Evolutionary conservation across 1,140 invertebrate genomes (phyloP).

Genomic region (Babylonia areolata): DNA sequence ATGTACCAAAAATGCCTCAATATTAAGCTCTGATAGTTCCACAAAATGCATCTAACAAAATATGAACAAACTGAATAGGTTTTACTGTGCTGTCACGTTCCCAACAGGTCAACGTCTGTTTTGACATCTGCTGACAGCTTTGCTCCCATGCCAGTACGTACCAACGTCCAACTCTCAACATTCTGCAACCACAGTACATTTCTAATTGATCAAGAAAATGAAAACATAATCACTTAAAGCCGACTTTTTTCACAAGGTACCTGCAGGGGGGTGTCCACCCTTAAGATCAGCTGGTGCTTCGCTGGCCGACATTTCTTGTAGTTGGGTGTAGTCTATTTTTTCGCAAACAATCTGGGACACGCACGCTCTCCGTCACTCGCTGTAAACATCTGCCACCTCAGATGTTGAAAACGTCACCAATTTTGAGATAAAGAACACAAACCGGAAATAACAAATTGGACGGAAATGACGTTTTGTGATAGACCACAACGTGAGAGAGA

Average conservation of each 20-base stretch:
- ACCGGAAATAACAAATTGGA: background rate
- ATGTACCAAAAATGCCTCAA: no score
- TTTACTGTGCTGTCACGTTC: background rate
- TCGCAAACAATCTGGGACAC: background rate
- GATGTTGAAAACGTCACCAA: slow-evolving; percentile 28
- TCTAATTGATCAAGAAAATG: no score
- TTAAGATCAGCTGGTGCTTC: slow-evolving; percentile 40
- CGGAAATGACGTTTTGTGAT: slow-evolving; percentile 13
- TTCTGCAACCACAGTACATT: no score
- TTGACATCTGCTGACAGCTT: background rate
- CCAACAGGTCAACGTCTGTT: background rate
- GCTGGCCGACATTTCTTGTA: slow-evolving; percentile 22
- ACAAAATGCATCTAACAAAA: no score
- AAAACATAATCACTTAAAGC: no score
- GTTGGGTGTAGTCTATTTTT: background rate
- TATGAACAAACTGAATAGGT: no score
- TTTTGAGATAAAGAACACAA: background rate
- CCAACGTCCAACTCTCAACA: background rate
- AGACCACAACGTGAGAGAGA: background rate
- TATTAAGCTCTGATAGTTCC: no score
- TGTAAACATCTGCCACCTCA: slow-evolving; percentile 36
- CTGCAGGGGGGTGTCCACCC: slow-evolving; percentile 46
- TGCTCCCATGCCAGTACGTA: background rate
- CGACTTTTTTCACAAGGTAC: slow-evolving; percentile 9
- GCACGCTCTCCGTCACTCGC: background rate